Conservation (phyloP, 2,797 vertebrate species). For the Macropus fuliginosus region DNA sequence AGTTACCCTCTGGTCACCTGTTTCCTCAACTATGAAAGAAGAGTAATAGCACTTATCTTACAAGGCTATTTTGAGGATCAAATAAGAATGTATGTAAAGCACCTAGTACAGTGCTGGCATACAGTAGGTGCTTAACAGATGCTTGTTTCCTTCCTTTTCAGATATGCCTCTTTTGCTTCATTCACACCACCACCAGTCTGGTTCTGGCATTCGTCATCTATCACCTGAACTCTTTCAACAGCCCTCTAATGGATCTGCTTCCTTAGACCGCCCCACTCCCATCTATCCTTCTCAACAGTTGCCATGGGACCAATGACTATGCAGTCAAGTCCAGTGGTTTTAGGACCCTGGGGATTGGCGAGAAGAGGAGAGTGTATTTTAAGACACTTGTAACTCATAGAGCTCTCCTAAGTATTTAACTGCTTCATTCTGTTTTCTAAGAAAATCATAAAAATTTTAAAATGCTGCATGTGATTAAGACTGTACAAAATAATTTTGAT, state of each 20-base stretch:
- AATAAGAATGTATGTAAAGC: neutral
- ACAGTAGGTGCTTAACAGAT: neutral
- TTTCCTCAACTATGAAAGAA: neutral
- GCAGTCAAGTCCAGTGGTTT: too few relatives aligned
- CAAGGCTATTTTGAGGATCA: neutral
- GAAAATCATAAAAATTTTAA: neutral
- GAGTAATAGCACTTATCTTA: neutral
- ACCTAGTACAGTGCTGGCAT: neutral
- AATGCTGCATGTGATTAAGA: neutral
- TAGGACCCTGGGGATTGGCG: too few relatives aligned
- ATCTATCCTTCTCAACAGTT: neutral
- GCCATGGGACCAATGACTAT: too few relatives aligned
- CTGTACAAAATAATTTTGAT: neutral
- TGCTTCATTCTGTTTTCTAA: too few relatives aligned
- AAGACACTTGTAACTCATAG: too few relatives aligned
- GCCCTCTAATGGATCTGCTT: neutral
- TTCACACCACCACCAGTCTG: neutral
- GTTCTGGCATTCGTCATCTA: too few relatives aligned
- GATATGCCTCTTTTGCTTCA: neutral
- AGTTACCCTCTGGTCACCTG: neutral
- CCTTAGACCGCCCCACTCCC: neutral
- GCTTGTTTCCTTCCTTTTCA: neutral
- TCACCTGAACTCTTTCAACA: too few relatives aligned
- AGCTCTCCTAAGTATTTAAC: too few relatives aligned
- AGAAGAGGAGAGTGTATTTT: too few relatives aligned